Evolutionary conservation across 1,140 invertebrate species (phyloP).

Genomic region (Drosophila orena): DNA sequence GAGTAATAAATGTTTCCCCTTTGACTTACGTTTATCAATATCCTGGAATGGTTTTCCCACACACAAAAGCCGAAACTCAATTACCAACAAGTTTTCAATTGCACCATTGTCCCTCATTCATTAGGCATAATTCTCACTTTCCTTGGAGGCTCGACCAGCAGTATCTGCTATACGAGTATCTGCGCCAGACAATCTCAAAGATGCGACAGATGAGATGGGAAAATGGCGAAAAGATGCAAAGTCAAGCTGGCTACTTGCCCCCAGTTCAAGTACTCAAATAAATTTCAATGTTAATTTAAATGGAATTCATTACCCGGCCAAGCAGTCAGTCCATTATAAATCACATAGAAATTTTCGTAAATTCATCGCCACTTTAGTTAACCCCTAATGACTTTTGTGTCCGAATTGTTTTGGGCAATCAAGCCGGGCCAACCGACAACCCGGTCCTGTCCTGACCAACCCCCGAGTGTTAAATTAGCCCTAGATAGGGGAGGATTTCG

Average conservation of each 20-base stretch:
- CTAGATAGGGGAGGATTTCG: conserved; percentile 35
- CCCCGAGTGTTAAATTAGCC: conserved; percentile 68
- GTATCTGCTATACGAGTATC: conserved; percentile 39
- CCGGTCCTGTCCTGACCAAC: conserved; percentile 40
- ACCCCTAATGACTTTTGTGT: conserved; percentile 82
- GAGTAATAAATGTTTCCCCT: neutral
- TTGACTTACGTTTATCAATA: neutral
- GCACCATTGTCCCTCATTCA: conserved; percentile 66
- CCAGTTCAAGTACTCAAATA: conserved; percentile 65
- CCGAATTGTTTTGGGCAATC: conserved; percentile 79
- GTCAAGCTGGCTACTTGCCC: conserved; percentile 59
- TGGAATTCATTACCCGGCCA: conserved; percentile 63
- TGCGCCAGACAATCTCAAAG: conserved; percentile 66
- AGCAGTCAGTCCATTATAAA: conserved; percentile 66
- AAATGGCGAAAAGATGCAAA: conserved; percentile 59
- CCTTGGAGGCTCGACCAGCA: conserved; percentile 51
- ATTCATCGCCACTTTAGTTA: conserved; percentile 84
- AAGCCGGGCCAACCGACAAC: conserved; percentile 58
- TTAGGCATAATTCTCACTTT: conserved; percentile 63
- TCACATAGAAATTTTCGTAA: conserved; percentile 76
- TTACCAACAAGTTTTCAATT: conserved; percentile 54
- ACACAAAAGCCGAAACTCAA: conserved; percentile 16
- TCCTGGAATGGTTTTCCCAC: conserved; percentile 49
- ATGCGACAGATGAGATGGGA: conserved; percentile 41
- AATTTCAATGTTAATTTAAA: conserved; percentile 83